Conservation (phyloP, 2,113 vertebrate genomes). For the Perccottus glenii region DNA sequence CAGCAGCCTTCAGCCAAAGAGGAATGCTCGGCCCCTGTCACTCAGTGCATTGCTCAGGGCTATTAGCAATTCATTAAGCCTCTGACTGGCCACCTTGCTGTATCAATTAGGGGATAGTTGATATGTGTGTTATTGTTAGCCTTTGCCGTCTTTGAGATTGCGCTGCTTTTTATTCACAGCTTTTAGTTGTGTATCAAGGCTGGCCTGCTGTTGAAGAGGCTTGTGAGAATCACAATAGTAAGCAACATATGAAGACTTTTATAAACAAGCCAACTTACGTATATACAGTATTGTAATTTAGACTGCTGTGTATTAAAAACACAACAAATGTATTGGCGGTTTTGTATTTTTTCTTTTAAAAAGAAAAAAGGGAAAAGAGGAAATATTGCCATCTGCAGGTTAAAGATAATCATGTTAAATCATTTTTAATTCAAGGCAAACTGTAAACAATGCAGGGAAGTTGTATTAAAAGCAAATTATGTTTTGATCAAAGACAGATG, state of each 20-base stretch:
- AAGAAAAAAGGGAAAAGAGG: constrained; percentile 13
- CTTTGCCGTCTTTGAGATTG: constrained; percentile 56
- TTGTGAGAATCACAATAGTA: background rate
- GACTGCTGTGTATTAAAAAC: too few relatives aligned
- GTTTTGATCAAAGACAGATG: background rate
- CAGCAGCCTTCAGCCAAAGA: constrained; percentile 58
- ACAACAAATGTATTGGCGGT: background rate
- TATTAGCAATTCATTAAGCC: constrained; percentile 76
- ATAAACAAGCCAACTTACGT: background rate
- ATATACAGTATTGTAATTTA: background rate
- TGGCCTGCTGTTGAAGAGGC: constrained; percentile 27
- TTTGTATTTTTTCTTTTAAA: background rate
- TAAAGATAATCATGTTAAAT: constrained; percentile 36
- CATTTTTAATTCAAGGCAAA: background rate
- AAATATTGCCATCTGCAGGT: constrained; percentile 62
- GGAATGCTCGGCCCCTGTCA: constrained; percentile 73
- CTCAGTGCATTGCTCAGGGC: constrained; percentile 66
- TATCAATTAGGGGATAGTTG: constrained; percentile 81
- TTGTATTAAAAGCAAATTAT: background rate
- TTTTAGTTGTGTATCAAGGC: constrained; percentile 35
- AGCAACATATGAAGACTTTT: background rate
- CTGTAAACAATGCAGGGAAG: constrained; percentile 1
- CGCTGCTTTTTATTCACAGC: constrained; percentile 50
- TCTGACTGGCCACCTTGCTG: constrained; percentile 60
- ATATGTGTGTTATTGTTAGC: constrained; percentile 74